These are phyloP conservation scores for Plectrocnemia conspersa DNA, from an alignment of 1,140 invertebrate species.

Conservation along the genomic window DNA sequence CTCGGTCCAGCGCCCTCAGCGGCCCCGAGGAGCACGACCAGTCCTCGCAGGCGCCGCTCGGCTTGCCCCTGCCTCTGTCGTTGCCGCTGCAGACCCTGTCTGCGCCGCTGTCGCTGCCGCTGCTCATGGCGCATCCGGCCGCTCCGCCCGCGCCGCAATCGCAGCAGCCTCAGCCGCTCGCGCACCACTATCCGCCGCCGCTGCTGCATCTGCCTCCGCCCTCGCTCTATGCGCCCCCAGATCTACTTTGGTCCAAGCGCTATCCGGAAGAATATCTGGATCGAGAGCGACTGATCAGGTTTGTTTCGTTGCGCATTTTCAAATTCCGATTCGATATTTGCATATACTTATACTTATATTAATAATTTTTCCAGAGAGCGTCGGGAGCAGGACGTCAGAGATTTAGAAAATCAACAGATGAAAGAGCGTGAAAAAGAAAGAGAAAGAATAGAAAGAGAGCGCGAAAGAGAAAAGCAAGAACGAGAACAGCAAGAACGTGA, in stretches of 20 bases:
- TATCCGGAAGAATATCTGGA: constrained; percentile 46
- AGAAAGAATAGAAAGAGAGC: constrained; percentile 51
- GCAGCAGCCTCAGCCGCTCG: constrained; percentile 44
- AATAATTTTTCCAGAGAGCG: constrained; percentile 53
- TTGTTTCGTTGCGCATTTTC: constrained; percentile 32
- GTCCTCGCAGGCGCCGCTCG: constrained; percentile 56
- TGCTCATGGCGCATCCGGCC: constrained; percentile 45
- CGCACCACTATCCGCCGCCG: constrained; percentile 42
- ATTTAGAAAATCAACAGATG: constrained; percentile 35
- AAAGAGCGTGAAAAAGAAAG: constrained; percentile 54
- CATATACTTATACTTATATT: too few species aligned
- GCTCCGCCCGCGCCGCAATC: constrained; percentile 42
- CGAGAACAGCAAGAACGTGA: constrained; percentile 54
- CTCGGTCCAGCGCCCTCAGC: constrained; percentile 60
- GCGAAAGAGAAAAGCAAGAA: constrained; percentile 51
- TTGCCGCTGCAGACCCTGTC: constrained; percentile 34
- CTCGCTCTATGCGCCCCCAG: constrained; percentile 46
- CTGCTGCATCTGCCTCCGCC: constrained; percentile 39
- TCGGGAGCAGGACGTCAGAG: constrained; percentile 54
- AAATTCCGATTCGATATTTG: background rate
- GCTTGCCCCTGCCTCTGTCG: constrained; percentile 43
- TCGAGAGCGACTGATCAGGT: constrained; percentile 51
- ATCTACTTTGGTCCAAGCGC: constrained; percentile 41
- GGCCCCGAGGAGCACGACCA: constrained; percentile 53
- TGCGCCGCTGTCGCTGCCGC: constrained; percentile 34